Conservation (phyloP, 2,888 invertebrate species). For the Oscheius sp. region DNA sequence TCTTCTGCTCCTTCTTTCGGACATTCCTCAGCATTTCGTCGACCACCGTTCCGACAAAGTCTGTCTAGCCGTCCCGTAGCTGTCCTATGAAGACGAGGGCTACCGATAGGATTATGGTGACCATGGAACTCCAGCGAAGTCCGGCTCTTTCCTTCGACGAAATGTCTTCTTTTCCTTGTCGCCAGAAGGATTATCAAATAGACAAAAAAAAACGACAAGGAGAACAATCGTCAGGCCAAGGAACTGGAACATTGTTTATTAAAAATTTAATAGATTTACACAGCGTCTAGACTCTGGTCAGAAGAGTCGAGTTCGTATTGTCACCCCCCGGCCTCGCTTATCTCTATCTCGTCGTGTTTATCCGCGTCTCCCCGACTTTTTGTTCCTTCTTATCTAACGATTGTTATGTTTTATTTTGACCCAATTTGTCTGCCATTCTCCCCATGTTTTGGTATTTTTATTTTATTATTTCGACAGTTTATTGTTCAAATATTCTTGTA, state of each 20-base stretch:
- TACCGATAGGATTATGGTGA: not conserved
- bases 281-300: too few species aligned
- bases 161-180: not conserved
- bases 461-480: not conserved
- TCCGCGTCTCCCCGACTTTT: too few species aligned
- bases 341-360: too few species aligned
- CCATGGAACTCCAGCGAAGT: not conserved
- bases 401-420: too few species aligned
- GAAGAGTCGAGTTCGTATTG: too few species aligned
- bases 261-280: not conserved
- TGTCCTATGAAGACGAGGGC: not conserved
- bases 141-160: not conserved
- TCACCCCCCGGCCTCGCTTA: too few species aligned
- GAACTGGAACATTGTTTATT: not conserved
- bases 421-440: too few species aligned
- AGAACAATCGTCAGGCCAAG: not conserved
- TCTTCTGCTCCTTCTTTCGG: not conserved
- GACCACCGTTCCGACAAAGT: not conserved
- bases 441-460: not conserved
- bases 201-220: not conserved
- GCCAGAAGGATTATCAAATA: not conserved
- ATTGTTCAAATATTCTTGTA: not conserved
- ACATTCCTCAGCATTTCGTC: not conserved
- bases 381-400: too few species aligned
- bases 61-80: constrained; percentile 3